Evolutionary conservation across 2,888 invertebrate species (phyloP), one percentile per base, ranked within the genome.

Genomic region (Drosophila paranaensis): DNA sequence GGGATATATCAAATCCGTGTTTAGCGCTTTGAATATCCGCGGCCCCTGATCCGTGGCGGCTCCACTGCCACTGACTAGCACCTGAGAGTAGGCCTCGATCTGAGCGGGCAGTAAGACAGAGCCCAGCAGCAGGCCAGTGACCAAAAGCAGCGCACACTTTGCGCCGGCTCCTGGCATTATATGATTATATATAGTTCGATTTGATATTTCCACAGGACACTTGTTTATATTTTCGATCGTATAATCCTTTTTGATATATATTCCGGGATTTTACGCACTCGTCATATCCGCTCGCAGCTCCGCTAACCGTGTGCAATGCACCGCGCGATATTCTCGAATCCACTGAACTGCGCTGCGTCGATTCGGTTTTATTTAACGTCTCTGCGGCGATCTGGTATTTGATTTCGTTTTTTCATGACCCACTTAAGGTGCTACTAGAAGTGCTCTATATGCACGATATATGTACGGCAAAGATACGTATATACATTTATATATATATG

Each of bases 1-100:
- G 0, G 92, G 92, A 76, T 88, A 92, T 70, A 92, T 88, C 71
- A 93, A 80, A 84, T 92, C 92, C 78, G 91, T 88, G 74, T 92
- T 91, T 0, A 92, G 63, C 1, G 92, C 90, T 71, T 91, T 92
- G 51, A 79, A 92, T 3, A 92, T 90, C 60, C 91, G 90, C 3
- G 92, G 92, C 55, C 90, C 90, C 57, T 87, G 82, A 4, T 77
- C 70, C 20, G 56, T 37, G 0, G 43, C 68, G 6, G 67, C 64
- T 30, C 61, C 77, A 51, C 67, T 75, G n/a, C 90, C 89, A 46
- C 77, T 83, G 14, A 77, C 75, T 30, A 77, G 50, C 16, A 91
- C 90, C 78, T 91, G 91, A 1, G 91, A 90, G 64, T 92, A 92
- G 25, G 87, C 87, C 9, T 67, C 60, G 2, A 51, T 55, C 42